Evolutionary conservation across 2,113 vertebrate species (phyloP), one percentile per base, ranked within the genome.

Genomic region (Syrmaticus mikado): DNA sequence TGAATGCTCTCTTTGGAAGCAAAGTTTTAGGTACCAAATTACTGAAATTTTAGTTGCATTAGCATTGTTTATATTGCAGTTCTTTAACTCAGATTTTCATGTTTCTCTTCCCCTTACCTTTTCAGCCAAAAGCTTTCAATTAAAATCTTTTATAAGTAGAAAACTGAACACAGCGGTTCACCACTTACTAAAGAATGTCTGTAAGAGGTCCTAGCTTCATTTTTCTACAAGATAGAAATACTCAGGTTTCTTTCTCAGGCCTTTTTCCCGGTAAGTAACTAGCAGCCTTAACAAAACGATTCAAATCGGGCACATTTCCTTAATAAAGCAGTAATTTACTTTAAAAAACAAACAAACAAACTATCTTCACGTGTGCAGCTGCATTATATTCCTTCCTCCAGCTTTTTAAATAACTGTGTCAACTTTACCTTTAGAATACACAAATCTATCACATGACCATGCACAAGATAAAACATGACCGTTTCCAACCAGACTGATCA

Each of bases 241-340:
- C 36, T 50, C 73, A 20, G 50, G 14, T 70, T 87, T 92, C 85
- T 30, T 38, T 87, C 30, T 58, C 50, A 82, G 50, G 8, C 72
- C 16, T 30, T 86, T 72, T 64, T 72, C 58, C 36, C 55, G 68
- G 83, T 79, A 89, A 92, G 78, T 25, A 78, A 55, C 77, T 57
- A 85, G 32, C 34, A 67, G 58, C 6, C 80, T 53, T 61, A 83
- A 19, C 32, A 76, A 85, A 71, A 84, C 11, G 75, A 89, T 82
- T 86, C 62, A 75, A 45, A 36, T 50, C 58, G 14, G 79, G 84
- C 87, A 81, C 40, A 28, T 36, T 78, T 95, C 76, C 70, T 71
- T 72, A 66, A 38, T 38, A 38, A 61, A 61, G 15, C 14, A 25
- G 14, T 4, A 61, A 61, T 61, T 25, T 15, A 43, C 41, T 43